Evolutionary conservation across 2,797 vertebrate species (phyloP).

Genomic region (Ceryle rudis): DNA sequence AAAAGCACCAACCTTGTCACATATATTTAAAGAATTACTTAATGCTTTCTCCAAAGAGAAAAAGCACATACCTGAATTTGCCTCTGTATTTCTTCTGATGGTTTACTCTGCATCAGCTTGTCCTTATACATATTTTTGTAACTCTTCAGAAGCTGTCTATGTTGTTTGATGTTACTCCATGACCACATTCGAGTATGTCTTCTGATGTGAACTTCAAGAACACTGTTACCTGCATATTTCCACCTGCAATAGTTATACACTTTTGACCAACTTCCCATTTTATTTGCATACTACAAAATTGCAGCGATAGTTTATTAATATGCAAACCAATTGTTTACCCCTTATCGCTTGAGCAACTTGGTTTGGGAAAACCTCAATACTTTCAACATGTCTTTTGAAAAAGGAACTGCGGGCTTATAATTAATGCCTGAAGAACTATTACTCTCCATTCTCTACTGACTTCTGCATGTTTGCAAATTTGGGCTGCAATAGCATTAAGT

Average conservation of each 20-base stretch:
- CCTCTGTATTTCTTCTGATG: conserved; percentile 82
- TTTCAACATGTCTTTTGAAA: neutral
- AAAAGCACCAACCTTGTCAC: neutral
- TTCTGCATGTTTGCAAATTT: neutral
- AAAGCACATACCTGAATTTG: conserved; percentile 85
- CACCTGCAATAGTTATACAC: conserved; percentile 84
- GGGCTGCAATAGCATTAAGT: neutral
- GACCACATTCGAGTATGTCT: conserved; percentile 87
- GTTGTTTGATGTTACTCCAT: conserved; percentile 87
- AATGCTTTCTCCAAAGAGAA: neutral
- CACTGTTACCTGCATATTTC: conserved; percentile 86
- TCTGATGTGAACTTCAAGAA: conserved; percentile 90
- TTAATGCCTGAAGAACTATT: neutral
- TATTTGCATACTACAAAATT: neutral
- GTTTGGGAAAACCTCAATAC: neutral
- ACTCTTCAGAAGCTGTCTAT: conserved; percentile 85
- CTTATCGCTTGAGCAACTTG: neutral
- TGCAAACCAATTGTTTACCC: neutral
- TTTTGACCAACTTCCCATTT: neutral
- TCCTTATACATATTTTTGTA: conserved; percentile 88
- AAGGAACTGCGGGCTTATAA: neutral
- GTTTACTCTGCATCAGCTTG: conserved; percentile 87
- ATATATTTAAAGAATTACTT: neutral
- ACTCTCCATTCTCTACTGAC: neutral
- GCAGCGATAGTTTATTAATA: neutral